phyloP scores from a whole-genome alignment of 2,888 invertebrate genomes.

The Lepidonotus clava region DNA sequence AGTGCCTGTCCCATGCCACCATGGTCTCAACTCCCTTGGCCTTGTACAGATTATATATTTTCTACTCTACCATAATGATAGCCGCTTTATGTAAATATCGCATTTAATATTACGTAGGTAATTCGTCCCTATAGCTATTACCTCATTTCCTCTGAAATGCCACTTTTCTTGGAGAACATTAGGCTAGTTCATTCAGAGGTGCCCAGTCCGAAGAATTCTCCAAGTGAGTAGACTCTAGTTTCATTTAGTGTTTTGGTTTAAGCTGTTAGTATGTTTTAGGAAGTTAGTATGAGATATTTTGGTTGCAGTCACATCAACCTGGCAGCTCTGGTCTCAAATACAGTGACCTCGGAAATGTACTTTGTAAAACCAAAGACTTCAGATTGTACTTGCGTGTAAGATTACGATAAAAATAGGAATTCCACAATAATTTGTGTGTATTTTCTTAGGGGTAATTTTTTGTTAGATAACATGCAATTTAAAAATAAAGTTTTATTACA shows the following conservation, averaged over 20 bases:
- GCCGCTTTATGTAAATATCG: neutral
- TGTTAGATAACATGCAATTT: neutral
- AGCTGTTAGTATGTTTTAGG: neutral
- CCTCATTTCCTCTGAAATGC: neutral
- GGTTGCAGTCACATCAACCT: neutral
- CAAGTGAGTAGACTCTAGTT: neutral
- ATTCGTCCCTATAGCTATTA: neutral
- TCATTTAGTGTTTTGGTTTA: neutral
- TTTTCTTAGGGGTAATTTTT: neutral
- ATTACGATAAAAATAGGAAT: neutral
- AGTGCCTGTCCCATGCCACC: neutral
- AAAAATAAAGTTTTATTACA: neutral
- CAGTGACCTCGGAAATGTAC: neutral
- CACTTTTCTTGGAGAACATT: neutral
- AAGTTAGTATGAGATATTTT: neutral
- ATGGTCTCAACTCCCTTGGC: neutral
- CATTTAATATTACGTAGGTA: neutral
- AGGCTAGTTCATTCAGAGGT: neutral
- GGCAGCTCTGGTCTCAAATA: slow-evolving; percentile 11
- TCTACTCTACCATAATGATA: neutral
- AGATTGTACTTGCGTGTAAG: neutral
- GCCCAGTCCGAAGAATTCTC: neutral
- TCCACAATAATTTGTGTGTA: no score
- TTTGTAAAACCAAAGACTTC: slow-evolving; percentile 26
- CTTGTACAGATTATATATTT: slow-evolving; percentile 21